Evolutionary conservation across 2,888 invertebrate genomes (phyloP).

Genomic region (Galeopsomyia nigrocyanea): DNA sequence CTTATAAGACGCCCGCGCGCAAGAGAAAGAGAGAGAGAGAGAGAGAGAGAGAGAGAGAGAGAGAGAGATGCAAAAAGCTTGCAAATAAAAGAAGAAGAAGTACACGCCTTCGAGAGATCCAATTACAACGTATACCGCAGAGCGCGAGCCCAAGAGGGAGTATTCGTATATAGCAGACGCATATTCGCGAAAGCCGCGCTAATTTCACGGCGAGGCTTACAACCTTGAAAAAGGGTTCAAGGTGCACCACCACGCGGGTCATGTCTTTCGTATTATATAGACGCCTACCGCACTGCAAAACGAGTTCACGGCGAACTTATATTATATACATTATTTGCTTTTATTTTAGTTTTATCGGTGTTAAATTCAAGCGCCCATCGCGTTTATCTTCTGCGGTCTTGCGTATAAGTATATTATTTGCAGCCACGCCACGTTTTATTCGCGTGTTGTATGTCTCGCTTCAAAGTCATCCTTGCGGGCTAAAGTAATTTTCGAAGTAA

Average conservation of each 20-base stretch:
- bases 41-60: conserved; percentile 8
- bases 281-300: neutral
- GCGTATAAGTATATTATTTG: too few relatives aligned
- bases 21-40: conserved; percentile 20
- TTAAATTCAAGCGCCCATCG: too few relatives aligned
- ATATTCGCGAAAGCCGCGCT: conserved; percentile 40
- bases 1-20: conserved; percentile 16
- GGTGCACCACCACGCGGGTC: conserved; percentile 41
- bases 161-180: conserved; percentile 11
- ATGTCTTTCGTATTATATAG: neutral
- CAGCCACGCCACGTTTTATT: too few relatives aligned
- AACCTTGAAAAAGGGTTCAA: conserved; percentile 47
- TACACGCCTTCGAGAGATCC: conserved; percentile 36
- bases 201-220: conserved; percentile 43
- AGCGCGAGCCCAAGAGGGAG: neutral
- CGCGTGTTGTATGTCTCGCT: too few relatives aligned
- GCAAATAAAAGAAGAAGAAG: conserved; percentile 41
- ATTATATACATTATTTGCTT: too few relatives aligned
- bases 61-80: conserved; percentile 5
- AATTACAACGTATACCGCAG: conserved; percentile 25
- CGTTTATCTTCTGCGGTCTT: too few relatives aligned
- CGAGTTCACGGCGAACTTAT: too few relatives aligned
- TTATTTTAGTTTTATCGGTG: too few relatives aligned
- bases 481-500: too few relatives aligned
- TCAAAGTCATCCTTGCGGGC: too few relatives aligned